Evolutionary conservation across 2,888 invertebrate genomes (phyloP).

Genomic region (Chelonus formosanus): DNA sequence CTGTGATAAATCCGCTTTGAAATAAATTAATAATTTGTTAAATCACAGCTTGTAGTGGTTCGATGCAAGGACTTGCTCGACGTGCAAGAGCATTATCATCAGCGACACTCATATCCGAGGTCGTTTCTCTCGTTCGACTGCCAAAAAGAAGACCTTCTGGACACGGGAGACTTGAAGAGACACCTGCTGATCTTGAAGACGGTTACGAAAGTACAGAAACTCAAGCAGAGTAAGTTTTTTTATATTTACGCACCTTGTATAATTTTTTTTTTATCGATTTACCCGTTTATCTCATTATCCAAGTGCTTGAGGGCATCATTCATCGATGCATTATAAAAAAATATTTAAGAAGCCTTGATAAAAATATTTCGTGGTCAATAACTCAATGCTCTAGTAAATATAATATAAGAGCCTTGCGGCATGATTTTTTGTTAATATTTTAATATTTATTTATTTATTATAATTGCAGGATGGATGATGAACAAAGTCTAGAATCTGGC

Average conservation of each 20-base stretch:
- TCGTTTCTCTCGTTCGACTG: constrained; percentile 75
- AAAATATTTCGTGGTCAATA: too few relatives aligned
- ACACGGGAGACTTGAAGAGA: constrained; percentile 54
- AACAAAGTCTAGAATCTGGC: constrained; percentile 48
- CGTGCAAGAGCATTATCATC: constrained; percentile 76
- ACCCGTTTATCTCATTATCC: too few relatives aligned
- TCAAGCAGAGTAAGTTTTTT: constrained; percentile 54
- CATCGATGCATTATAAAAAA: too few relatives aligned
- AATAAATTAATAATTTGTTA: too few relatives aligned
- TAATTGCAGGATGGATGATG: constrained; percentile 49
- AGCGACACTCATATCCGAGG: constrained; percentile 81
- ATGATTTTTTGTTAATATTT: too few relatives aligned
- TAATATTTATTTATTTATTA: constrained; percentile 10
- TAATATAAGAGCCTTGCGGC: too few relatives aligned
- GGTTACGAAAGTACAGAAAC: constrained; percentile 57
- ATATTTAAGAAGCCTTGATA: too few relatives aligned
- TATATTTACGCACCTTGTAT: neutral
- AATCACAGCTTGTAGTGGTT: constrained; percentile 53
- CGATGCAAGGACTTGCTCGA: constrained; percentile 56
- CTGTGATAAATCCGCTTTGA: too few relatives aligned
- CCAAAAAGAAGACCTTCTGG: constrained; percentile 53
- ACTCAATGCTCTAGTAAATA: too few relatives aligned
- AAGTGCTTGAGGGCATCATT: too few relatives aligned
- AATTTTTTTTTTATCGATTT: too few relatives aligned
- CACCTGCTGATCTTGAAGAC: constrained; percentile 54